phyloP scores from a whole-genome alignment of 2,113 vertebrate species.

The Speoplatyrhinus poulsoni region DNA sequence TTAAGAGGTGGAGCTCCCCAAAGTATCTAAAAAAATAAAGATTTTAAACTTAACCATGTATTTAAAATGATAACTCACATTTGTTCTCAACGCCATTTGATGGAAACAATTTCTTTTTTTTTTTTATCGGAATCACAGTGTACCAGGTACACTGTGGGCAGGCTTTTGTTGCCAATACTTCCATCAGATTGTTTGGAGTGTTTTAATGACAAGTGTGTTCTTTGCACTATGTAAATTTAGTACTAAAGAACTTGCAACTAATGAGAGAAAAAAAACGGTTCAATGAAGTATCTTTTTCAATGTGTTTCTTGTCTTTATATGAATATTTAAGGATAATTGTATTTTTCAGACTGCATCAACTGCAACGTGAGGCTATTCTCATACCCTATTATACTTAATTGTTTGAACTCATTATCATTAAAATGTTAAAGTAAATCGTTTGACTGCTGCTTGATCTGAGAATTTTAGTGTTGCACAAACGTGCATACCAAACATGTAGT shows the following conservation, averaged over 20 bases:
- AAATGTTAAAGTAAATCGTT: conserved; percentile 69
- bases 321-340: conserved; percentile 64
- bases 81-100: conserved; percentile 62
- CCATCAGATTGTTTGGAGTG: conserved; percentile 54
- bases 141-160: conserved; percentile 56
- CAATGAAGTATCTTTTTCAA: conserved; percentile 78
- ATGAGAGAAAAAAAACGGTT: conserved; percentile 80
- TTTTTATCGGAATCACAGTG: conserved; percentile 46
- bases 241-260: conserved; percentile 86
- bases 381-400: conserved; percentile 64
- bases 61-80: conserved; percentile 32
- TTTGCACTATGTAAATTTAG: conserved; percentile 95
- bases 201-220: conserved; percentile 74
- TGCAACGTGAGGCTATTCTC: conserved; percentile 68
- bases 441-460: conserved; percentile 16
- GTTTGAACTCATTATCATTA: conserved; percentile 75
- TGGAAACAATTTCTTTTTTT: conserved; percentile 32
- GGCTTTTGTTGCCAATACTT: conserved; percentile 46
- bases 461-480: not conserved
- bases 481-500: conserved; percentile 13
- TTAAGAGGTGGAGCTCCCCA: not conserved
- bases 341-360: conserved; percentile 67
- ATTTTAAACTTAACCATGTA: conserved; percentile 44
- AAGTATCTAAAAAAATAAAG: conserved; percentile 46
- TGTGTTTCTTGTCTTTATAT: conserved; percentile 71